Evolutionary conservation across 2,797 vertebrate genomes (phyloP), one percentile per base, ranked within the genome.

Genomic region (Gymnopithys bicolor): DNA sequence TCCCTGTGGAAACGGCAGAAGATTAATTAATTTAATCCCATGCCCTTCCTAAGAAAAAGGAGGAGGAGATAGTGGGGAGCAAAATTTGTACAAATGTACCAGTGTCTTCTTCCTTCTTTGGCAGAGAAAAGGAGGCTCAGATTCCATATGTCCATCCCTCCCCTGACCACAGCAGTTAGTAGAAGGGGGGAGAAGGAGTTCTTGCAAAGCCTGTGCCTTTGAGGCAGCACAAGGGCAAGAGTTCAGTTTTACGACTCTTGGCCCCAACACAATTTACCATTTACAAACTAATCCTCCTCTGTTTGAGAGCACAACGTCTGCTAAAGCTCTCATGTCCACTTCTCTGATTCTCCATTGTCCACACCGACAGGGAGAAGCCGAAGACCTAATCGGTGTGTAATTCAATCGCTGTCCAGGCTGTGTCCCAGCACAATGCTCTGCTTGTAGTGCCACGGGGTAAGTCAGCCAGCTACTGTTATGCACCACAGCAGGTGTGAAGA

Each of bases 401-500:
- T 97, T 97, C 96, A 97, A 98, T 98, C 97, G 88, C 87, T 96
- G 97, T 91, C 96, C 92, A 88, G 95, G 87, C 96, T 94, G 90
- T 96, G 95, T 93, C 95, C 80, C 95, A 96, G 97, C 94, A 98
- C 98, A 98, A 98, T 97, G 97, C 96, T 89, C 82, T 90, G 87
- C 96, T 98, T 98, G 98, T 98, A 90, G 97, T 91, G 97, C 97
- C 96, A 96, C 27, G 90, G 93, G 92, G 96, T 95, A 94, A 97
- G 94, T 94, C 96, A 94, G 96, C 95, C 96, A 96, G 97, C 96
- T 97, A 97, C 98, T 96, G 97, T 98, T 98, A 98, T 97, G 96
- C 95, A 96, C 96, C 71, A 93, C 97, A 98, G 98, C 98, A 99
- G 98, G 98, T 98, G 98, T 98, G 98, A 98, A 97, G 96, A 97